Evolutionary conservation across 2,113 vertebrate genomes (phyloP).

Genomic region (Tachysurus vachellii): DNA sequence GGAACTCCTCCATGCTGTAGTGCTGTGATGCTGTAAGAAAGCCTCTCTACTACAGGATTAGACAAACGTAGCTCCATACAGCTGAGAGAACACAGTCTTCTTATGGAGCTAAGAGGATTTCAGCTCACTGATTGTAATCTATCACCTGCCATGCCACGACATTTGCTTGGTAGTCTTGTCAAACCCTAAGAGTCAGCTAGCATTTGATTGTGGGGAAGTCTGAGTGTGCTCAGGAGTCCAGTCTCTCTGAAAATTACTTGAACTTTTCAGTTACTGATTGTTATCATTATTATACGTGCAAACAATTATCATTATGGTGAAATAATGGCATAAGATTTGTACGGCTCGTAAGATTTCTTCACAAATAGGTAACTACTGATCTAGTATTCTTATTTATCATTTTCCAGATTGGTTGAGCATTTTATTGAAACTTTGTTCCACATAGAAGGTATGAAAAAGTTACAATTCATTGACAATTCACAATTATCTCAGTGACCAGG

Average conservation of each 20-base stretch:
- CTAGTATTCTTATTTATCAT: background rate
- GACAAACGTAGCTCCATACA: constrained; percentile 43
- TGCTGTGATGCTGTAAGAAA: constrained; percentile 38
- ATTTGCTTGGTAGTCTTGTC: constrained; percentile 4
- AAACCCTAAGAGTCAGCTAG: background rate
- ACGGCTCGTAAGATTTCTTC: background rate
- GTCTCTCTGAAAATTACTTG: background rate
- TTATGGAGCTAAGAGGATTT: constrained; percentile 70
- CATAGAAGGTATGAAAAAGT: background rate
- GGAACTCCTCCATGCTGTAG: constrained; percentile 70
- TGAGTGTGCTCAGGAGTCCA: background rate
- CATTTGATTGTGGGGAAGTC: background rate
- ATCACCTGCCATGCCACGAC: constrained; percentile 48
- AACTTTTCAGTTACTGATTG: background rate
- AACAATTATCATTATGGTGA: background rate
- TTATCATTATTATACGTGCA: background rate
- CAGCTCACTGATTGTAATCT: constrained; percentile 48
- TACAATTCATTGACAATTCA: background rate
- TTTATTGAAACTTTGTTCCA: background rate
- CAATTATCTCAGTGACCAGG: background rate
- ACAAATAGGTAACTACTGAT: background rate
- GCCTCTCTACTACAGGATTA: constrained; percentile 64
- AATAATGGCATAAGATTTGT: too few species aligned
- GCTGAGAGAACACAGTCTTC: constrained; percentile 34
- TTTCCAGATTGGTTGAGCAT: background rate